Evolutionary conservation across 2,888 invertebrate species (phyloP).

Genomic region (Chrysomela aeneicollis): DNA sequence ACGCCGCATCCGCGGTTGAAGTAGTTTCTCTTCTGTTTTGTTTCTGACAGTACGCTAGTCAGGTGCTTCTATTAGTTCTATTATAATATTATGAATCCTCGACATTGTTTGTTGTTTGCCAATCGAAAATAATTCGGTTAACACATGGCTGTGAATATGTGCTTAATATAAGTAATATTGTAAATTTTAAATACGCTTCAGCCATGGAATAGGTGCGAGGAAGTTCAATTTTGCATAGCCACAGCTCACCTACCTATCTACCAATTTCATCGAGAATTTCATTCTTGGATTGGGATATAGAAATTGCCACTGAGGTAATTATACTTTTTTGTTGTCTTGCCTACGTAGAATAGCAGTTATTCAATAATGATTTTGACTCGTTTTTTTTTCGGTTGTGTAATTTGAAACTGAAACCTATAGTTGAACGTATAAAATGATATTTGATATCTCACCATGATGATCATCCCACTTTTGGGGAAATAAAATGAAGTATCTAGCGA

Average conservation of each 20-base stretch:
- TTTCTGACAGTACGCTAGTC: background rate
- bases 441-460: background rate
- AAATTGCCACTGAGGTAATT: background rate
- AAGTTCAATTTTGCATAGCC: no score
- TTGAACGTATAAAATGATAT: background rate
- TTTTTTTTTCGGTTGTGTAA: background rate
- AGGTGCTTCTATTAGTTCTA: background rate
- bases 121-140: background rate
- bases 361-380: no score
- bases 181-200: background rate
- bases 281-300: no score
- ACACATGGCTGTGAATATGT: background rate
- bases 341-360: background rate
- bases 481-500: no score
- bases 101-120: background rate
- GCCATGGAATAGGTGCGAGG: background rate
- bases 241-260: no score
- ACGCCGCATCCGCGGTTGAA: background rate
- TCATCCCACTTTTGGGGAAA: background rate
- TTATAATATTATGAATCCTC: background rate
- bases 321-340: background rate
- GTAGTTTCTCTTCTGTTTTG: constrained; percentile 1
- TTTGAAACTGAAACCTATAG: background rate
- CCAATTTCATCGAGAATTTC: no score
- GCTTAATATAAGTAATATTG: background rate